Evolutionary conservation across 1,140 invertebrate genomes (phyloP).

Genomic region (Ostrea edulis): DNA sequence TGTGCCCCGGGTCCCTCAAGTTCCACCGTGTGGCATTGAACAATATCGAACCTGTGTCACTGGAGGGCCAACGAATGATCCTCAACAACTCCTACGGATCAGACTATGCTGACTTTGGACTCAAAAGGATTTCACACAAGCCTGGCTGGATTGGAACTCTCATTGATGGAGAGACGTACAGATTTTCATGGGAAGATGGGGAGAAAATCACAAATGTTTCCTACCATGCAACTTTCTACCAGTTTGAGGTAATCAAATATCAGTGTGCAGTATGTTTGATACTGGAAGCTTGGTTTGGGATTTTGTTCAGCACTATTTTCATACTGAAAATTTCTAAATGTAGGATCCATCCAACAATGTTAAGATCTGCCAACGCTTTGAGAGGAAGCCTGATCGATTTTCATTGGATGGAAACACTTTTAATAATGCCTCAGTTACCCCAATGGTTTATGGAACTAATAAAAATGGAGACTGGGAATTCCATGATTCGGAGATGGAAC

Average conservation of each 20-base stretch:
- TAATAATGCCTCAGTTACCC: conserved; percentile 41
- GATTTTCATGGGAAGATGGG: conserved; percentile 66
- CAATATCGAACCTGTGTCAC: conserved; percentile 59
- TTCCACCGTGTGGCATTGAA: conserved; percentile 73
- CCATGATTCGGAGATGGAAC: conserved; percentile 36
- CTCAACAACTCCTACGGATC: conserved; percentile 68
- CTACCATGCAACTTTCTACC: conserved; percentile 66
- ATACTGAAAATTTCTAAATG: neutral
- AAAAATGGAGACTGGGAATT: conserved; percentile 64
- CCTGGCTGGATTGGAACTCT: conserved; percentile 68
- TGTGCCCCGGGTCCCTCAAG: conserved; percentile 63
- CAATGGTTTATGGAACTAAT: conserved; percentile 31
- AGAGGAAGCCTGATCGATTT: conserved; percentile 64
- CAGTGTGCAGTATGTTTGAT: neutral
- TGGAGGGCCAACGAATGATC: conserved; percentile 63
- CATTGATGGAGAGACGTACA: conserved; percentile 60
- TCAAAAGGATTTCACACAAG: conserved; percentile 69
- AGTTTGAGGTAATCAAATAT: conserved; percentile 65
- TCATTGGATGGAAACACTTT: conserved; percentile 45
- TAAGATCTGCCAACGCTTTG: conserved; percentile 58
- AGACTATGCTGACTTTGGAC: conserved; percentile 52
- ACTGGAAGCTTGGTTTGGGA: neutral
- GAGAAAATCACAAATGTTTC: conserved; percentile 70
- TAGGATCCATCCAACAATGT: conserved; percentile 58
- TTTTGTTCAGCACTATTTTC: neutral